phyloP scores from a whole-genome alignment of 1,140 invertebrate species.

The Zaprionus gabonicus region DNA sequence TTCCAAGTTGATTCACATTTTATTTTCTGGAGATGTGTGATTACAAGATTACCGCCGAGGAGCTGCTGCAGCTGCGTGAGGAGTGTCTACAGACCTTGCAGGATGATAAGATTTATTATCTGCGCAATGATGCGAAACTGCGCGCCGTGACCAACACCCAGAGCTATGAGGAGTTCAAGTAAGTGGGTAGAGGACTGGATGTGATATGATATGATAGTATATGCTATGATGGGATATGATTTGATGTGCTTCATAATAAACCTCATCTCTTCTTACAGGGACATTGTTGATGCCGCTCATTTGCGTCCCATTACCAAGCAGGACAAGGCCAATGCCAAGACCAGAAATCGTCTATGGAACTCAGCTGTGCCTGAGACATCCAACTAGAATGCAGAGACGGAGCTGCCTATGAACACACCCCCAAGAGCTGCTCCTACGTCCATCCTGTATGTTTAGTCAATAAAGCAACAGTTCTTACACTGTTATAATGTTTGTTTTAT shows the following conservation, averaged over 20 bases:
- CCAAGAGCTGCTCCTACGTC: constrained; percentile 23
- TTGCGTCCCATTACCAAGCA: constrained; percentile 80
- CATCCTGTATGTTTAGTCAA: constrained; percentile 13
- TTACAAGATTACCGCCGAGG: constrained; percentile 64
- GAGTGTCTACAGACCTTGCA: constrained; percentile 63
- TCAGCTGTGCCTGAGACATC: constrained; percentile 60
- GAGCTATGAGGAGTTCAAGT: constrained; percentile 87
- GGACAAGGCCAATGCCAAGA: constrained; percentile 82
- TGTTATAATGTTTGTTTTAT: constrained; percentile 11
- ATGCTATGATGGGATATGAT: too few relatives aligned
- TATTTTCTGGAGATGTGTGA: constrained; percentile 38
- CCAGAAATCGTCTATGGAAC: constrained; percentile 78
- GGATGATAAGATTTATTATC: constrained; percentile 86
- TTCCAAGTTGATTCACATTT: background rate
- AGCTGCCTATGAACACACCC: constrained; percentile 37
- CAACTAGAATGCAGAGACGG: background rate
- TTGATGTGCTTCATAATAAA: too few relatives aligned
- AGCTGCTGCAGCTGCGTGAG: constrained; percentile 59
- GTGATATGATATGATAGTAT: too few relatives aligned
- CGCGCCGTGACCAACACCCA: constrained; percentile 86
- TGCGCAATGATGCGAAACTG: constrained; percentile 87
- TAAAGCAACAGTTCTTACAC: constrained; percentile 32
- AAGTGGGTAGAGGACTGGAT: constrained; percentile 13
- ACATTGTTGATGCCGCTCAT: constrained; percentile 85
- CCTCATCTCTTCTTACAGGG: constrained; percentile 53